Evolutionary conservation across 2,888 invertebrate species (phyloP), one percentile per base, ranked within the genome.

Genomic region (Parascotia fuliginaria): DNA sequence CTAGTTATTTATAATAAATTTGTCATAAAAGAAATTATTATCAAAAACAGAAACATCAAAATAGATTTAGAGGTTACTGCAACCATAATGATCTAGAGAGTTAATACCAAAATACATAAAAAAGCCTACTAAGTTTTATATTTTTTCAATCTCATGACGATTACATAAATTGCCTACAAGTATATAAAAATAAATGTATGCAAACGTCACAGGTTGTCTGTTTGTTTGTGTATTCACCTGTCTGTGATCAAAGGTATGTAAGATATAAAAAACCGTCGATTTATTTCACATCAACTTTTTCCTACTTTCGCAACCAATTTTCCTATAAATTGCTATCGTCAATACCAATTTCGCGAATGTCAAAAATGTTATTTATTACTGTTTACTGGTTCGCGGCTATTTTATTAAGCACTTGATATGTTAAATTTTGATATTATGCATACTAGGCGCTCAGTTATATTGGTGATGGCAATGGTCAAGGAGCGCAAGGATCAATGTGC

Each of bases 281-380:
- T 79, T 79, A 81, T 83, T 67, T 68, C 61, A 64, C 52, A 59
- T 60, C 55, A 64, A 65, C 73, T 71, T 42, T 72, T 75, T 61
- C 69, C 71, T 75, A 71, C 64, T 64, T 71, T 61, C 65, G 63
- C 61, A 77, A 79, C 66, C 74, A 80, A 79, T 84, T 83, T 80
- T 73, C 75, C 69, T 68, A 75, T 77, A 81, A 79, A 86, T 83
- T 82, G 77, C 62, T 76, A 79, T 79, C 77, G 79, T 81, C 79
- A 83, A 83, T 81, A 79, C 70, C 72, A 71, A 79, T 81, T 83
- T 79, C 73, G 72, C 63, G 73, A 71, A 75, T 79, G 79, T 80
- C 83, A 75, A 71, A 54, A 70, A 54, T 51, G 73, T 81, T 77
- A 85, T 85, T 87, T 81, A 83, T 83, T 65, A 61, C 69, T 81